These are phyloP conservation scores for Trilocha varians DNA, from an alignment of 2,888 invertebrate species.

Conservation along the genomic window DNA sequence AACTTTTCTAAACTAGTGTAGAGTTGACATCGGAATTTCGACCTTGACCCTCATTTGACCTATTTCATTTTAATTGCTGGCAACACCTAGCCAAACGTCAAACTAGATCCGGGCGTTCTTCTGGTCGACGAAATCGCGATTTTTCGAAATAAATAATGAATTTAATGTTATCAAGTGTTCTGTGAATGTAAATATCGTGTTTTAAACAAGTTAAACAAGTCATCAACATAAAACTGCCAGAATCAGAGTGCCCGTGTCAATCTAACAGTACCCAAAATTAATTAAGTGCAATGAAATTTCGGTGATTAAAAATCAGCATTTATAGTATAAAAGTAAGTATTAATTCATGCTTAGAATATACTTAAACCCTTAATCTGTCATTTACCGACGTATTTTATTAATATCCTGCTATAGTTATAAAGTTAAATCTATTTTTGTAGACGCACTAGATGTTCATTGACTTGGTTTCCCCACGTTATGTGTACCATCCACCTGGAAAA, in stretches of 20 bases:
- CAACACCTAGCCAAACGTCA: conserved; percentile 20
- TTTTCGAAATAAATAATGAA: background rate
- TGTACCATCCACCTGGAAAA: no score
- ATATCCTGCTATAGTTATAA: background rate
- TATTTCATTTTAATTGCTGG: conserved; percentile 15
- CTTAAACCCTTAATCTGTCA: background rate
- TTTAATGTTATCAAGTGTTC: background rate
- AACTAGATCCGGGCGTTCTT: conserved; percentile 22
- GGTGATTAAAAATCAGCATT: background rate
- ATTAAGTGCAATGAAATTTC: background rate
- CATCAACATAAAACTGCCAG: background rate
- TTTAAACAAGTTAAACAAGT: background rate
- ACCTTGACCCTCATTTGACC: conserved; percentile 21
- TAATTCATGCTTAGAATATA: background rate
- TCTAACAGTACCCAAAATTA: background rate
- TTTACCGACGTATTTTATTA: no score
- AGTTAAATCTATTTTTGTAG: background rate
- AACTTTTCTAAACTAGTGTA: background rate
- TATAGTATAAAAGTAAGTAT: background rate
- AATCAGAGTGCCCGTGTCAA: background rate
- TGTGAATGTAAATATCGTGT: background rate
- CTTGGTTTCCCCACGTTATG: no score
- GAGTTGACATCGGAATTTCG: conserved; percentile 1
- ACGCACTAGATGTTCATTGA: no score
- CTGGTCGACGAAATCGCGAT: background rate